Percentiles rank a stretch among this genome's conserved stretches.
These are phyloP conservation scores for Phenganax subtilis DNA, from an alignment of 92 coral and sea anemone species.

Conservation along the genomic window DNA sequence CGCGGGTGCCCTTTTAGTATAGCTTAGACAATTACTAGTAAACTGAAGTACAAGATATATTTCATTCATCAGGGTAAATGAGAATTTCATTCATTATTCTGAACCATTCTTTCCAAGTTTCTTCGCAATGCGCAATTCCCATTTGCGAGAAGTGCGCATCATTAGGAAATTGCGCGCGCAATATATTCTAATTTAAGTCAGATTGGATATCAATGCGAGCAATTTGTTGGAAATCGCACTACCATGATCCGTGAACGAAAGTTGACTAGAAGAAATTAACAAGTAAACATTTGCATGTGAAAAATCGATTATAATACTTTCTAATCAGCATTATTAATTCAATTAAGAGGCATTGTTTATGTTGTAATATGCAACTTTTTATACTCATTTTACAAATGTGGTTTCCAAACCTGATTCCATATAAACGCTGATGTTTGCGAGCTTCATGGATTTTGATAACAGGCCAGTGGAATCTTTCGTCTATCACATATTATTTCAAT, in stretches of 20 bases:
- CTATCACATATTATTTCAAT: no score
- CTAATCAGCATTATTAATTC: conserved; percentile 37
- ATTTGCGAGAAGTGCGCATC: no score
- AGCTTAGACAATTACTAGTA: no score
- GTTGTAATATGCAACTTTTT: conserved; percentile 8
- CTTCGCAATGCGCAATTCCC: no score
- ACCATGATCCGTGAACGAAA: not conserved
- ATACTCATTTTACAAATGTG: not conserved
- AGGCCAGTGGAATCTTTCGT: no score
- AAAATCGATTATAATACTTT: conserved; percentile 16
- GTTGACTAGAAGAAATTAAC: conserved; percentile 25
- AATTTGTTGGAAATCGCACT: not conserved
- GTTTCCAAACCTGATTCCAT: not conserved
- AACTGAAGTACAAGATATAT: no score
- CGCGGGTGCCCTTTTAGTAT: no score
- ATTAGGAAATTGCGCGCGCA: not conserved
- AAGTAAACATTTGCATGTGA: conserved; percentile 38
- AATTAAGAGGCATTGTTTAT: conserved; percentile 26
- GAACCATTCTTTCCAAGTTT: no score
- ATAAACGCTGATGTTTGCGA: not conserved
- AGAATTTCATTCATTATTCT: no score
- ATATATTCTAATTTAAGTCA: conserved; percentile 15
- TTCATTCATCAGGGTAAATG: no score
- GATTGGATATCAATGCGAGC: conserved; percentile 5
- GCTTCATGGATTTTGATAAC: no score